Evolutionary conservation across 2,113 vertebrate species (phyloP), one percentile per base, ranked within the genome.

Genomic region (Cryptoleucopteryx plumbea): DNA sequence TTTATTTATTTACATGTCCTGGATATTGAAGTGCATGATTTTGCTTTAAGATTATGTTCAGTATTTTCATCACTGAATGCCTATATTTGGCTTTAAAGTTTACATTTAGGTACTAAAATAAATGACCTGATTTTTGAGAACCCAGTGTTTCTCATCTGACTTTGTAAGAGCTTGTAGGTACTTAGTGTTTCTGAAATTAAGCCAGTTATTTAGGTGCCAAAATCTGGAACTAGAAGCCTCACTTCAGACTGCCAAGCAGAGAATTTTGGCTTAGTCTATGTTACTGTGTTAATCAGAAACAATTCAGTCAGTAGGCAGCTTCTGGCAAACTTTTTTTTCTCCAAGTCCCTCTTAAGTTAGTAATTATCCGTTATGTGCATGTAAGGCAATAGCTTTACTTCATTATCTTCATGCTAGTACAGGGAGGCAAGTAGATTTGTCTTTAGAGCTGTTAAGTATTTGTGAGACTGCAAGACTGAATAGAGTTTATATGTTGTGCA

Each of bases 51-150:
- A 53, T 34, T 71, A 6, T 78, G 42, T 74, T 74, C 32, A 43
- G 7, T 81, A 34, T 94, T 88, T 86, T 94, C 11, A 48, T 55
- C 45, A 56, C 10, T 10, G 42, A 84, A 82, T 83, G 25, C 34
- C 42, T 13, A 3, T 82, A 55, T 55, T 81, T 92, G 67, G 8
- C 75, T 88, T 91, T 47, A 38, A 78, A 81, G 56, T 84, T 65
- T 91, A 13, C 59, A 56, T 90, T 95, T 91, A 91, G 23, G 10
- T 61, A 32, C 62, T 79, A 53, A 93, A 95, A 68, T 82, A 91
- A 85, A 45, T 90, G 31, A 77, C 70, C 87, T 86, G n/a, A 77
- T 88, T 94, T 96, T 94, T 93, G 66, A 88, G 82, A 89, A 53
- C 5, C 1, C 19, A 19, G 7, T 48, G 15, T 78, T 85, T 93